Base-by-base conservation (phyloP, 2,888 invertebrate genomes). In the Scaptomyza cyrtandrae region DNA sequence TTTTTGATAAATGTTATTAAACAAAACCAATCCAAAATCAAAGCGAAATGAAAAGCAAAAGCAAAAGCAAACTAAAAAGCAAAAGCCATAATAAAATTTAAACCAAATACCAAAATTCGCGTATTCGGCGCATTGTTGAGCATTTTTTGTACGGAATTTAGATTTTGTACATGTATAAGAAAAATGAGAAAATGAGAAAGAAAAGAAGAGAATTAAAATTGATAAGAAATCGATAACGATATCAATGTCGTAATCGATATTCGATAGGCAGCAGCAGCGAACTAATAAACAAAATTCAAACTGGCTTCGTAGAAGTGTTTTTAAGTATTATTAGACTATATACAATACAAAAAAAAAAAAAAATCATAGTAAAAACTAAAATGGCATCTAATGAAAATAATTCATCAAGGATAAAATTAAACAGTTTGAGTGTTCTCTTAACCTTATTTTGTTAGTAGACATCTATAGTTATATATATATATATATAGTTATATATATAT, bases 1-100 rank as follows among this genome's bases (percentile, higher is more conserved):
- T 90, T 90, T 90, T 90, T 90, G 90, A 90, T 90, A 90, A 90
- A 90, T 89, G 90, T 90, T 90, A 90, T 90, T 90, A 88, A 76
- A 54, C 63, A 62, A 39, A 60, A 59, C 9, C 37, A 62, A 64
- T 41, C 61, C 54, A 68, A 68, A 72, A 64, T 73, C 61, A 72
- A 78, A 71, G 55, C 46, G 45, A 60, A 56, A 61, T 54, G 58
- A 75, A 39, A 69, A 69, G 63, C 64, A 71, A 71, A 71, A 41
- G 43, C 46, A 45, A 49, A 58, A 48, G 60, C 50, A 63, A 56
- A 67, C 44, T 27, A 55, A 39, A 39, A 63, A 67, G 56, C 60
- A 63, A 45, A 39, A 57, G 45, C 65, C 53, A 41, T 59, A 4
- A 46, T 16, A 53, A 60, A 39, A 31, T 3, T 3, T 31, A 35